Conservation (phyloP, 2,113 vertebrate species). For the Phyllopteryx taeniolatus region DNA sequence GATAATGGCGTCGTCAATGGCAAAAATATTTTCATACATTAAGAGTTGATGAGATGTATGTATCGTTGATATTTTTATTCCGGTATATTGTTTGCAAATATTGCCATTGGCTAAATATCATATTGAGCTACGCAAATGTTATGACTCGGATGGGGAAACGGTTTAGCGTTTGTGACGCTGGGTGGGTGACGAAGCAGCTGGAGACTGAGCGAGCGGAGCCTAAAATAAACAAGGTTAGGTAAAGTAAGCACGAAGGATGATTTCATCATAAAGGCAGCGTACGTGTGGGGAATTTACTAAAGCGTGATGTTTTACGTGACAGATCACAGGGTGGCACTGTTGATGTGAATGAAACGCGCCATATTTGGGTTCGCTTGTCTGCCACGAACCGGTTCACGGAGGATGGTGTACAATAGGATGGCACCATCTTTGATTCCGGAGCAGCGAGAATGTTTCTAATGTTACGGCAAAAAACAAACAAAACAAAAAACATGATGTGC, state of each 20-base stretch:
- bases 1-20: too few relatives aligned
- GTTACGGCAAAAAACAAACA: neutral
- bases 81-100: neutral
- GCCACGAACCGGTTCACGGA: neutral
- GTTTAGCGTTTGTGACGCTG: conserved; percentile 9
- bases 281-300: conserved; percentile 20
- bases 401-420: neutral
- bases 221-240: conserved; percentile 27
- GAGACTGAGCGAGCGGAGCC: conserved; percentile 31
- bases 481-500: too few relatives aligned
- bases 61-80: neutral
- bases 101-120: too few relatives aligned
- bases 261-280: conserved; percentile 21
- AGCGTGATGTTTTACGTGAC: neutral
- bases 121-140: too few relatives aligned
- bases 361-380: neutral
- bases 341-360: neutral
- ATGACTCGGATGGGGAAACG: conserved; percentile 7
- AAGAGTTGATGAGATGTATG: too few relatives aligned
- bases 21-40: too few relatives aligned
- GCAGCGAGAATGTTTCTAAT: neutral
- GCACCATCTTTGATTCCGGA: neutral
- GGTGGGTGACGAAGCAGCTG: conserved; percentile 34
- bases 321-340: too few relatives aligned
- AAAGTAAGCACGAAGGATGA: conserved; percentile 28